Percentiles rank a stretch among this genome's conserved stretches.
phyloP scores from a whole-genome alignment of 2,888 invertebrate genomes.

The Ectobius pallidus region DNA sequence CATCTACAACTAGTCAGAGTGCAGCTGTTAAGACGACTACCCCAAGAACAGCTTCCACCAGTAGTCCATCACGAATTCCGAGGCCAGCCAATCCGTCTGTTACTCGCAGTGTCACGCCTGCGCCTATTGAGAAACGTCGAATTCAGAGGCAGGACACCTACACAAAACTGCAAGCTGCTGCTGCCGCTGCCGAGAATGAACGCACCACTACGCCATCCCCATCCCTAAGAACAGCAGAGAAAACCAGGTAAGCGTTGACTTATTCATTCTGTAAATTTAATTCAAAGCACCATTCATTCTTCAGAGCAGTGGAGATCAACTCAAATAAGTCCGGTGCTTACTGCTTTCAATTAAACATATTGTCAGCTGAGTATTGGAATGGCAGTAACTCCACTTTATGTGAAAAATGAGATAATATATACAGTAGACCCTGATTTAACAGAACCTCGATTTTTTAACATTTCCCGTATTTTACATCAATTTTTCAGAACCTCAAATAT shows the following conservation, averaged over 20 bases:
- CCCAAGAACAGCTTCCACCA: not conserved
- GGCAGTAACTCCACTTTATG: no score
- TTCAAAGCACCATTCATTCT: no score
- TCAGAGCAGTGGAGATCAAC: no score
- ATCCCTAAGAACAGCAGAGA: not conserved
- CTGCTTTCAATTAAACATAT: no score
- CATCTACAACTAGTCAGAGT: not conserved
- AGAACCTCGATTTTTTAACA: no score
- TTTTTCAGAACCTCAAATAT: no score
- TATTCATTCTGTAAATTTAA: not conserved
- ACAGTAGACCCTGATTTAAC: no score
- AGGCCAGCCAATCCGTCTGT: constrained; percentile 35
- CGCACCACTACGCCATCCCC: not conserved
- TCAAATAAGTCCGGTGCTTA: no score
- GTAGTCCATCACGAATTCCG: constrained; percentile 49
- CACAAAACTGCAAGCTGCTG: constrained; percentile 32
- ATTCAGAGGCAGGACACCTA: constrained; percentile 54
- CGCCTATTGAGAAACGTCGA: not conserved
- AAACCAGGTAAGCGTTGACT: not conserved
- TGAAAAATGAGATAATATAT: no score
- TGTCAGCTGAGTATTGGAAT: no score
- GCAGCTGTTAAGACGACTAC: not conserved
- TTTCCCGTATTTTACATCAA: no score
- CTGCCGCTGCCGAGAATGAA: not conserved
- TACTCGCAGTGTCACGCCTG: not conserved